A percentile compares a stretch with the other conserved stretches of the same genome.
Conservation (phyloP, 2,113 vertebrate genomes). For the Oenanthe melanoleuca region DNA sequence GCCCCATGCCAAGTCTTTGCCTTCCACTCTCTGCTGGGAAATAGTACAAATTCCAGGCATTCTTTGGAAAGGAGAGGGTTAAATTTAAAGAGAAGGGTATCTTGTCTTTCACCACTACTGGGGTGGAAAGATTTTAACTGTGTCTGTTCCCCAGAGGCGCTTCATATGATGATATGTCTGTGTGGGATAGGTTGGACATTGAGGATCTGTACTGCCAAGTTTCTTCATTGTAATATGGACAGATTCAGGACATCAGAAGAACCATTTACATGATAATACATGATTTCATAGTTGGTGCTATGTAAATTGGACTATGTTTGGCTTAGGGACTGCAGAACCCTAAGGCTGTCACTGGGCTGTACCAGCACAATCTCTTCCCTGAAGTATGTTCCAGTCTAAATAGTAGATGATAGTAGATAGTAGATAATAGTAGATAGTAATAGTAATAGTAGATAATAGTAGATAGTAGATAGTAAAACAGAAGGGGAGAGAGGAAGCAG, state of each 20-base stretch:
- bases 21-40: conserved; percentile 58
- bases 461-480: neutral
- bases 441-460: neutral
- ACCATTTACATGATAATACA: neutral
- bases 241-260: neutral
- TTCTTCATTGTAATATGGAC: neutral
- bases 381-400: conserved; percentile 1
- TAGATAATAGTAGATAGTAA: neutral
- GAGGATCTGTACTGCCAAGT: neutral
- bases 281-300: neutral
- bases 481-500: neutral
- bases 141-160: conserved; percentile 27
- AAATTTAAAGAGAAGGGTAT: conserved; percentile 67
- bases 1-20: conserved; percentile 65
- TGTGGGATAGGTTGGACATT: neutral
- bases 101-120: conserved; percentile 61
- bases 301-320: neutral
- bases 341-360: neutral
- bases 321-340: neutral
- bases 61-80: conserved; percentile 70
- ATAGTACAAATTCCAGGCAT: conserved; percentile 69
- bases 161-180: neutral
- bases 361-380: neutral
- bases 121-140: conserved; percentile 45
- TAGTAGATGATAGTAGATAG: neutral